Evolutionary conservation across 2,888 invertebrate genomes (phyloP).

Genomic region (Heteromurus nitidus): DNA sequence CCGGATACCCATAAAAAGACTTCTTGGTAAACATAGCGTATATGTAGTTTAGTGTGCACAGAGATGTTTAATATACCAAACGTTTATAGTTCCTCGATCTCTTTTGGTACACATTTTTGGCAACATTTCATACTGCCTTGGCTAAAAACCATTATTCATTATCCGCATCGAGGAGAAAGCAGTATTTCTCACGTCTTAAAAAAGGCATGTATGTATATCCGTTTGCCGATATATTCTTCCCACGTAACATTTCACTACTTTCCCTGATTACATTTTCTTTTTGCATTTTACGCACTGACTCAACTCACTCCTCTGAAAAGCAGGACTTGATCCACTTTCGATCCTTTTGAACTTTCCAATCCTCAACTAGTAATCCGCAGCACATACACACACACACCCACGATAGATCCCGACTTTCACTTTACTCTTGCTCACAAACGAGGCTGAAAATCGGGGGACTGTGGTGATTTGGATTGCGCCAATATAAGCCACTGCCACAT

Average conservation of each 20-base stretch:
- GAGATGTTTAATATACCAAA: too few species aligned
- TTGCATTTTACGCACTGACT: background rate
- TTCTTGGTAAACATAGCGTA: background rate
- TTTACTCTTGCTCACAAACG: background rate
- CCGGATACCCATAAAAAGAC: background rate
- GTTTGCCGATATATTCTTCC: background rate
- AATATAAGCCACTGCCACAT: too few species aligned
- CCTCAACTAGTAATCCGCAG: background rate
- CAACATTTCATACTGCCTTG: background rate
- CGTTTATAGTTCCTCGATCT: too few species aligned
- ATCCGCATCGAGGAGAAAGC: background rate
- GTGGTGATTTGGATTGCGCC: too few species aligned
- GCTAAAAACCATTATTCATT: slow-evolving; percentile 7
- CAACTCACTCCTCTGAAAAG: too few species aligned
- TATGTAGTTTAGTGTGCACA: too few species aligned
- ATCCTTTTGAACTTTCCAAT: background rate
- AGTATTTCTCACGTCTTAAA: too few species aligned
- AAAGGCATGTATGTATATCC: too few species aligned
- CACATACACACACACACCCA: background rate
- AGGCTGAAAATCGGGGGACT: too few species aligned
- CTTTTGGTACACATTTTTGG: background rate
- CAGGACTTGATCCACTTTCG: background rate
- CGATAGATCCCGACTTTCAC: too few species aligned
- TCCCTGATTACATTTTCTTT: slow-evolving; percentile 6
- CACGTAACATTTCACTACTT: background rate